phyloP scores from a whole-genome alignment of 2,113 vertebrate species.

The Eidolon helvum region DNA sequence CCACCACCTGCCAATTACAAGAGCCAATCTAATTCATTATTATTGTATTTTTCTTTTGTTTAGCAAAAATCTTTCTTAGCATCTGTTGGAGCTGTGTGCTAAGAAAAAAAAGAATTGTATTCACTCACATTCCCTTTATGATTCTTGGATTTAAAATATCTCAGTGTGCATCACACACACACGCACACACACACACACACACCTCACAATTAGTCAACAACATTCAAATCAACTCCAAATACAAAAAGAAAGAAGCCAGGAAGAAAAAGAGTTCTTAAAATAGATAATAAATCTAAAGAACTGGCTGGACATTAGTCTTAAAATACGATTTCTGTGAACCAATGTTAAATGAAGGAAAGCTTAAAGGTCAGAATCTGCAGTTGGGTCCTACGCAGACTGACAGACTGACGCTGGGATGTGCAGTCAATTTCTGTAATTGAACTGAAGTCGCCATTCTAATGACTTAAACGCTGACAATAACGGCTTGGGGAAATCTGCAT shows the following conservation, averaged over 20 bases:
- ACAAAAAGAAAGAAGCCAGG: neutral
- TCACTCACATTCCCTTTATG: neutral
- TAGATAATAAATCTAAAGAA: neutral
- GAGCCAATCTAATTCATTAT: constrained; percentile 4
- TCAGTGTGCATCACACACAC: neutral
- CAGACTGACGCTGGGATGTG: neutral
- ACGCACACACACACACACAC: too few relatives aligned
- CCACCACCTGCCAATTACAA: constrained; percentile 29
- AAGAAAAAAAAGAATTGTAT: neutral
- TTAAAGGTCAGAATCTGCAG: neutral
- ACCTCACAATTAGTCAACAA: neutral
- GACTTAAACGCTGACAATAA: constrained; percentile 61
- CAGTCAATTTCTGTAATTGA: constrained; percentile 30
- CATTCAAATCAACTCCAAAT: constrained; percentile 35
- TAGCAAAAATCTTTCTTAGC: neutral
- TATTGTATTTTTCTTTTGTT: constrained; percentile 58
- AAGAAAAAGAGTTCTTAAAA: constrained; percentile 15
- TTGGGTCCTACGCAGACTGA: neutral
- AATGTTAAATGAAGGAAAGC: neutral
- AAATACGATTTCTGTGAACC: constrained; percentile 3
- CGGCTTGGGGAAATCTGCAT: constrained; percentile 52
- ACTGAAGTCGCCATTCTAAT: neutral
- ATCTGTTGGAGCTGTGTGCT: neutral
- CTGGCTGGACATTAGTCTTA: neutral
- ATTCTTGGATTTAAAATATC: constrained; percentile 44